Base-by-base conservation (phyloP, 1,140 invertebrate species). In the Brachionus manjavacas region DNA sequence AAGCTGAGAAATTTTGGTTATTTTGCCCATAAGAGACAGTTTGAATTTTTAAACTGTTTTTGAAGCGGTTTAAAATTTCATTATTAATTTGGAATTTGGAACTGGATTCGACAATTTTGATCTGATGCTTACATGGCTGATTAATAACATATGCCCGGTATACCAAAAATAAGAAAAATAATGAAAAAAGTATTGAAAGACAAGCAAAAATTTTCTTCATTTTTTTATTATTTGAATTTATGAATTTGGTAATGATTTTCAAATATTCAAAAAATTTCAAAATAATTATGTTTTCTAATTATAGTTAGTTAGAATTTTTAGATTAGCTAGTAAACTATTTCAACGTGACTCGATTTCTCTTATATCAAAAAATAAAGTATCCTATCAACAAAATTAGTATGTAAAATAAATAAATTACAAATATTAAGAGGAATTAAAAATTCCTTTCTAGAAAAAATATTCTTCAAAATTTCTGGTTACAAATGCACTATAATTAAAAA, bases 1-100 rank as follows among this genome's bases (percentile, higher is more conserved):
- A n/a, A 4, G 60, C 81, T n/a, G 25, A n/a, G 4, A 23, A 20
- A 70, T 83, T 83, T 55, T 83, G 81, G 28, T 70, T 68, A 2
- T 70, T 72, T 31, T 70, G 28, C 4, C 25, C 81, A 25, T 43
- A 83, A n/a, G 81, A 83, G 11, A 83, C 35, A n/a, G 81, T 83
- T 43, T 68, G 31, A 70, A 49, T 20, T n/a, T 35, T 28, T n/a
- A 83, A 35, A 9, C 41, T 52, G 9, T 31, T 43, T 83, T 72
- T 25, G 46, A 83, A 83, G n/a, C 60, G 60, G 9, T 46, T 31
- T 43, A 83, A 60, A 70, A 31, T 20, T 46, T 83, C 12, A 11
- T 81, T 25, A 46, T 43, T 64, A 8, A 64, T 20, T 25, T 64
- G 2, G 14, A 81, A 41, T 64, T 81, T 64, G 7, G 43, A 12